Evolutionary conservation across 35 echinoderm and acorn worm genomes (phyloP), one percentile per base, ranked within the genome.

Genomic region (Ophiothrix spiculata): DNA sequence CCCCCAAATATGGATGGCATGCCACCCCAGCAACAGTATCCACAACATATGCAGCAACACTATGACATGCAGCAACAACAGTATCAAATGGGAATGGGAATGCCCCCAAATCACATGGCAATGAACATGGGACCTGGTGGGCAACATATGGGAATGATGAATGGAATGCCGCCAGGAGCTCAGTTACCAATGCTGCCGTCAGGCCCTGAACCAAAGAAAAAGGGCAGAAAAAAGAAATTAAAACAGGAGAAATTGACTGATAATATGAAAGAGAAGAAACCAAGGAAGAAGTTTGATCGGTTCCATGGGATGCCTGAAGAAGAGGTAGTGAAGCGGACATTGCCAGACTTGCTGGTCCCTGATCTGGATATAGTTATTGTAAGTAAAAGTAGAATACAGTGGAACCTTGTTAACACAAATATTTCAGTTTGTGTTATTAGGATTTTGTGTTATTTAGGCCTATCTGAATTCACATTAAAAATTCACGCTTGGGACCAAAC

Each of bases 301-400:
- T 99, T 99, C 82, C 89, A 94, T 74, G 96, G 92, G 17, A 94
- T 91, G 89, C 89, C 96, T 0, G 96, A 99, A 49, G 96, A 99
- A 39, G 96, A 99, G 78, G 96, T 99, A 1, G 89, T 87, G 16
- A 99, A 99, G 86, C 85, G 96, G 46, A 93, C 92, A 16, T 75
- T 99, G 41, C 96, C 96, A n/a, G 96, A 99, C 83, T 90, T 94
- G 74, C 74, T 98, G 75, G 82, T 84, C 23, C 88, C 88, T 36
- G 86, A 91, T 83, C 83, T 99, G 35, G 96, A 99, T 82, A 99
- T 99, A 79, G 92, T 93, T 37, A 99, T 99, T 79, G 96, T 99
- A 80, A 99, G 96, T 97, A 84, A 12, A 80, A 23, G 19, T 81
- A 12, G n/a, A n/a, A n/a, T n/a, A n/a, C n/a, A n/a, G n/a, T n/a